Evolutionary conservation across 2,113 vertebrate genomes (phyloP), one percentile per base, ranked within the genome.

Genomic region (Tor tambroides): DNA sequence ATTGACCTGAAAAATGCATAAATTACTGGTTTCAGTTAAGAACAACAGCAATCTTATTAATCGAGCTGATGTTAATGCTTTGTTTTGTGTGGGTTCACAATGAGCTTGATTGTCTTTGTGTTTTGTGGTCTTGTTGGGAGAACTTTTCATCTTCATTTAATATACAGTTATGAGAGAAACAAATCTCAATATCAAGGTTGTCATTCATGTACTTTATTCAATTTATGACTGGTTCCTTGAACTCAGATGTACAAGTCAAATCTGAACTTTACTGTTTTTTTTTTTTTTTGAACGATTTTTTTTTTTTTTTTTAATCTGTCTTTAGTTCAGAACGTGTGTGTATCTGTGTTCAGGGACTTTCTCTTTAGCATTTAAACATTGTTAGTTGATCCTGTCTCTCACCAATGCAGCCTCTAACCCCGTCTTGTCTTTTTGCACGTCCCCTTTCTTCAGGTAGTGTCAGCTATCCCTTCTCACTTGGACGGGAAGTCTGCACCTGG

Each of bases 401-500:
- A 12, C 15, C 83, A 82, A 41, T 87, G 28, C 41, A 26, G 12
- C 67, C 84, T 43, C 87, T 94, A 92, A 94, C 87, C 59, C 17
- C n/a, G 2, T 43, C 80, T 75, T 83, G 72, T 7, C 5, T 77
- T 35, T 92, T 32, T 71, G 46, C 28, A 86, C 35, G 49, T 11
- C 78, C 14, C 17, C 43, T 26, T 72, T 85, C 92, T 94, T 93
- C 94, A 99, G 98, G 98, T 99, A 93, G 98, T 99, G 90, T 99
- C 97, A 21, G 95, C 98, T 91, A 97, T 99, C 94, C 98, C 97
- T 86, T 94, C 96, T 94, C 97, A 98, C 93, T 96, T 98, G 95
- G 98, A 99, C 94, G 98, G 97, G 93, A 99, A 99, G 94, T 97
- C 97, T 92, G 97, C 98, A 89, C 98, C 98, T 85, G 97, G 97